phyloP scores from a whole-genome alignment of 2,888 invertebrate genomes.

The Zygaena filipendulae region DNA sequence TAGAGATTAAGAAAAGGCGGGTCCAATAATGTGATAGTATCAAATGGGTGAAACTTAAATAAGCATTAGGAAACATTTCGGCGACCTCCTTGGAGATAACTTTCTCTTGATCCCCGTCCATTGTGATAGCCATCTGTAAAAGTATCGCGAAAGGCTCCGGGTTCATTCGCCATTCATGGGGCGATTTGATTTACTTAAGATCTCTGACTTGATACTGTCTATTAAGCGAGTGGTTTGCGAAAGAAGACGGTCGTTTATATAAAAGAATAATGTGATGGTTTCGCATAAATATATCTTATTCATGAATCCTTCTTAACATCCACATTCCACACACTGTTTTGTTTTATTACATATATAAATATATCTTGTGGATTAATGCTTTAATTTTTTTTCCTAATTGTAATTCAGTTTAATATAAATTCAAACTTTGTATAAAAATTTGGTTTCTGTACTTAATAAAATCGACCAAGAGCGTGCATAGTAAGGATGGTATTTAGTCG shows the following conservation, averaged over 20 bases:
- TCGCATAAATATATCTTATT: slow-evolving; percentile 12
- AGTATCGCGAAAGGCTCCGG: slow-evolving; percentile 57
- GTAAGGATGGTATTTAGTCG: no score
- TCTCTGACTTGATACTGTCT: slow-evolving; percentile 57
- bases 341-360: no score
- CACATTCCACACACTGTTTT: no score
- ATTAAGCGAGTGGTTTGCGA: slow-evolving; percentile 50
- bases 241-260: slow-evolving; percentile 35
- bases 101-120: slow-evolving; percentile 57
- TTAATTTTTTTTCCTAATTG: no score
- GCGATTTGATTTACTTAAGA: slow-evolving; percentile 69
- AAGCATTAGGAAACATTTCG: slow-evolving; percentile 63
- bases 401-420: no score
- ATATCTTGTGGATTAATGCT: no score
- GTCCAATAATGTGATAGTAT: slow-evolving; percentile 38
- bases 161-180: slow-evolving; percentile 64
- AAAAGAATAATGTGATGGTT: slow-evolving; percentile 36
- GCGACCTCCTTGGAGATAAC: slow-evolving; percentile 51
- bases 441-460: no score
- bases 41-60: slow-evolving; percentile 57
- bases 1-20: no score
- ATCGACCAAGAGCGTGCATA: no score
- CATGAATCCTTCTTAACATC: no score
- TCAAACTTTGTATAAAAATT: no score
- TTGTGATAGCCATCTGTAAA: slow-evolving; percentile 63